Evolutionary conservation across 2,888 invertebrate genomes (phyloP), one percentile per base, ranked within the genome.

Genomic region (Steinernema hermaphroditum): DNA sequence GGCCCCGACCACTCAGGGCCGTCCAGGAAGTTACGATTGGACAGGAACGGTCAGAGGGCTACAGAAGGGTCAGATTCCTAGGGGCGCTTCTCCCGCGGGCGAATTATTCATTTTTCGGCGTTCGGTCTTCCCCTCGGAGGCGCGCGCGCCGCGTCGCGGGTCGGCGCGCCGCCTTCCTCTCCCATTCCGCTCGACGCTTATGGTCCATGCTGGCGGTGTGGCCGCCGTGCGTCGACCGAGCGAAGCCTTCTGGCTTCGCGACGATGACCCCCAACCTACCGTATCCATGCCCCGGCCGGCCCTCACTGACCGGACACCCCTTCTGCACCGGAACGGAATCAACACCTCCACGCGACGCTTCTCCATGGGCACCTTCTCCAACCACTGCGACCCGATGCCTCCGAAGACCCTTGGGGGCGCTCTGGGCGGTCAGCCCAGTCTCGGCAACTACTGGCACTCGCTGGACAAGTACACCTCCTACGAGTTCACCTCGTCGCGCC

Each of bases 141-240:
- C 70, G 19, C 32, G 71, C 14, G 71, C 69, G 27, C 37, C 68
- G 34, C 70, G 49, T 69, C 62, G 14, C n/a, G 54, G 24, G 12
- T 29, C 37, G 43, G 77, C 32, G 74, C 73, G 8, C 75, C 77
- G 0, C n/a, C 75, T 54, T 68, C 74, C 14, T 27, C 46, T 46
- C 54, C 54, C 54, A 54, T 54, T 54, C 27, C 54, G 54, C 54
- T 54, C 54, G 54, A 54, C 54, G 54, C 54, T 54, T 54, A 54
- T 54, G 54, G 54, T 54, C 54, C 54, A 54, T 54, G 54, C 54
- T 54, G 54, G 54, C 19, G 54, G 54, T 54, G 54, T 54, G 54
- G 54, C 54, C 54, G 54, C 54, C 54, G 54, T 54, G 54, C 54
- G 54, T 54, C 54, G 54, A 54, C 54, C 54, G 24, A 54, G 24